Conservation (phyloP, 2,113 vertebrate genomes). For the Pao palembangensis region DNA sequence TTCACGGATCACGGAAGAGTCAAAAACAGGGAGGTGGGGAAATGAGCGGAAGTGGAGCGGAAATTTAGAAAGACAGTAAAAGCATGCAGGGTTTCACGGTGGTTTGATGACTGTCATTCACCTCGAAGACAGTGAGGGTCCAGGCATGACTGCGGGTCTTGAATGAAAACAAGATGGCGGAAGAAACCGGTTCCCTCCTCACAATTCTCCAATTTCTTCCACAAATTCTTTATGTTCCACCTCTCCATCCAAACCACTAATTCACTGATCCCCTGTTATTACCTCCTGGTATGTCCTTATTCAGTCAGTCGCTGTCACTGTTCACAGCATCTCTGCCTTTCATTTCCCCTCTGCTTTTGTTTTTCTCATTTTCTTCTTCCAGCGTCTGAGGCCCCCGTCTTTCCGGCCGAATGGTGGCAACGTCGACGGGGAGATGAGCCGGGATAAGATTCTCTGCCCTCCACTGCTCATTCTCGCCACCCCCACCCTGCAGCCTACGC, state of each 20-base stretch:
- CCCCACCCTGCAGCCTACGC: slow-evolving; percentile 23
- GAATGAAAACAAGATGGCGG: background rate
- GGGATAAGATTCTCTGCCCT: slow-evolving; percentile 18
- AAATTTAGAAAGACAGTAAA: background rate
- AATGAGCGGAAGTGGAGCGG: slow-evolving; percentile 52
- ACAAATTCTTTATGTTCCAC: slow-evolving; percentile 1
- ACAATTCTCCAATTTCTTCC: slow-evolving; percentile 10
- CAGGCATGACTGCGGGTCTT: slow-evolving; percentile 22
- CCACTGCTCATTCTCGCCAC: slow-evolving; percentile 4
- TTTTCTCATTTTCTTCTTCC: slow-evolving; percentile 30
- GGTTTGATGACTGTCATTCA: slow-evolving; percentile 11
- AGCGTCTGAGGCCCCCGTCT: slow-evolving; percentile 13
- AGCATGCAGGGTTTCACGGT: background rate
- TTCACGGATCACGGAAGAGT: slow-evolving; percentile 57
- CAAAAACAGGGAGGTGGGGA: slow-evolving; percentile 37
- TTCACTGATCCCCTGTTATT: slow-evolving; percentile 18
- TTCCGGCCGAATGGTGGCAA: slow-evolving; percentile 26
- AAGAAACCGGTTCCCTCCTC: background rate
- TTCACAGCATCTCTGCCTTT: slow-evolving; percentile 18
- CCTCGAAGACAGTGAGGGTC: slow-evolving; percentile 31
- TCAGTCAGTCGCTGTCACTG: slow-evolving; percentile 1
- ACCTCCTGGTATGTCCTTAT: background rate
- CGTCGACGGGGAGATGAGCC: slow-evolving; percentile 14
- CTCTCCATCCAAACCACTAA: slow-evolving; percentile 15
- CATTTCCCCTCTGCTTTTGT: slow-evolving; percentile 22